Percentiles rank a stretch among this genome's conserved stretches.
Conservation (phyloP, 2,888 invertebrate species). For the Mechanitis messenoides region DNA sequence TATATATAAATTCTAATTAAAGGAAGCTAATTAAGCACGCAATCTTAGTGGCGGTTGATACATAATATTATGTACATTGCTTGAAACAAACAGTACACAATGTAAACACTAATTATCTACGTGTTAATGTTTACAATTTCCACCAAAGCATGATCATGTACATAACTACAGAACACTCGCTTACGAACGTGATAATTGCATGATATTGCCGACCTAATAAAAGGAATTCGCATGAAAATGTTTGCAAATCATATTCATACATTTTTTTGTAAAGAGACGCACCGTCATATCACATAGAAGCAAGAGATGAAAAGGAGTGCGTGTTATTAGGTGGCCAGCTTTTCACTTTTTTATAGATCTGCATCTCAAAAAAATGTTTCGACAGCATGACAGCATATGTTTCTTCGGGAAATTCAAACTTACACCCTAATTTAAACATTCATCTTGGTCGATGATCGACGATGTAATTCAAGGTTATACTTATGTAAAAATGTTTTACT, state of each 20-base stretch:
- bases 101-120: constrained; percentile 43
- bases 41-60: constrained; percentile 17
- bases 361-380: background rate
- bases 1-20: constrained; percentile 10
- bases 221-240: constrained; percentile 10
- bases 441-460: no score
- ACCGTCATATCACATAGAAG: background rate
- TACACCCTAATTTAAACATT: no score
- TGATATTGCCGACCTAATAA: constrained; percentile 10
- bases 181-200: constrained; percentile 24
- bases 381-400: background rate
- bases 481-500: no score
- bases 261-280: constrained; percentile 5
- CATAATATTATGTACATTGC: constrained; percentile 19
- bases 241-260: constrained; percentile 5
- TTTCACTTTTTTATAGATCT: background rate
- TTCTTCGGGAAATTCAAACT: background rate
- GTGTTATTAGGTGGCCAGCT: background rate
- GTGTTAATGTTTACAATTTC: constrained; percentile 44
- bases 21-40: constrained; percentile 23
- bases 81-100: constrained; percentile 26
- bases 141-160: constrained; percentile 34
- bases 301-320: background rate
- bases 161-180: constrained; percentile 28
- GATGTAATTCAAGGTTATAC: no score